Evolutionary conservation across 2,113 vertebrate genomes (phyloP).

Genomic region (Osmerus mordax): DNA sequence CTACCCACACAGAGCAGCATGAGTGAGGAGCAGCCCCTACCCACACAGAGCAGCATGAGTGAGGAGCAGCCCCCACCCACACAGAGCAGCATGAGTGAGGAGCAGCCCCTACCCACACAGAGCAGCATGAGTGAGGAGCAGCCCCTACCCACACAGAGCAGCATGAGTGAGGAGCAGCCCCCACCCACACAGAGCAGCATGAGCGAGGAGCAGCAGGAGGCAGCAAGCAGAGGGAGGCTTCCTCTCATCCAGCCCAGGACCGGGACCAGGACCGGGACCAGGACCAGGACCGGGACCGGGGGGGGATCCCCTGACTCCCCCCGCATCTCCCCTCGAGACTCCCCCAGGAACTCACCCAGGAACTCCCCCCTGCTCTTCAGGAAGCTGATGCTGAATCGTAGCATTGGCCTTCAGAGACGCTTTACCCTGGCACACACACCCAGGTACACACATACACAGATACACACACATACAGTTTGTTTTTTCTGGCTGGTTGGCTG

Average conservation of each 20-base stretch:
- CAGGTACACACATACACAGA: constrained; percentile 63
- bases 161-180: background rate
- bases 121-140: background rate
- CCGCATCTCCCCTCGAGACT: constrained; percentile 35
- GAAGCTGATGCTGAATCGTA: constrained; percentile 82
- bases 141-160: too few relatives aligned
- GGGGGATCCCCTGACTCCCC: constrained; percentile 70
- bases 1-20: too few relatives aligned
- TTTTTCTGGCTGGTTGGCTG: too few relatives aligned
- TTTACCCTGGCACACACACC: constrained; percentile 92
- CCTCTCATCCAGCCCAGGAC: constrained; percentile 55
- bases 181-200: too few relatives aligned
- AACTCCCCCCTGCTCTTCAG: constrained; percentile 82
- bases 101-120: too few relatives aligned
- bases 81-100: background rate
- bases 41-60: background rate
- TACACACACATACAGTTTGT: constrained; percentile 49
- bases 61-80: too few relatives aligned
- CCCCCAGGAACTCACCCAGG: constrained; percentile 72
- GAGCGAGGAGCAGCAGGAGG: constrained; percentile 53
- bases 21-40: background rate
- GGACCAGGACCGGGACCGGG: constrained; percentile 43
- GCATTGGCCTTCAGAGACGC: constrained; percentile 83
- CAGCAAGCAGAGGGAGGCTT: constrained; percentile 25
- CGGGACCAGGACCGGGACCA: too few relatives aligned